Evolutionary conservation across 2,888 invertebrate genomes (phyloP), one percentile per base, ranked within the genome.

Genomic region (Rhogogaster chlorosoma): DNA sequence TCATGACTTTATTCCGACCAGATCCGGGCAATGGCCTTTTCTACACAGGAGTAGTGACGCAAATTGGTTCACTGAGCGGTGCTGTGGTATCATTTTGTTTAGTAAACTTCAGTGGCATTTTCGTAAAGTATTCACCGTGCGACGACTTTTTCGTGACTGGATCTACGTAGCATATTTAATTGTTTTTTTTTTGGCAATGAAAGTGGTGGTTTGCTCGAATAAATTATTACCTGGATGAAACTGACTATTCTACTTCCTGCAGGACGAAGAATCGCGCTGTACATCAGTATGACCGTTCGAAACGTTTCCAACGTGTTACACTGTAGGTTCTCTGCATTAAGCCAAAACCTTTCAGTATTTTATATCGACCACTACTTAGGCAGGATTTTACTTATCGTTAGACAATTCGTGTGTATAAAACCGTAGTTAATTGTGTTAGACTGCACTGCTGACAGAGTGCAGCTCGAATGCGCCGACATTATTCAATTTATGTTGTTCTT

Each of bases 21-120:
- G 96, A 96, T 89, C 97, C 97, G 36, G 96, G 96, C 86, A 95
- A 95, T 85, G 97, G 97, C 75, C 94, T 98, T 90, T 96, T 97
- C 86, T 96, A 96, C 94, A 96, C 96, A 89, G 98, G 98, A 70
- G 96, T 95, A 10, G 94, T 95, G 83, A 96, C 97, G 10, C 98
- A 98, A 94, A 92, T 96, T 12, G 98, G 98, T 87, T 97, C 98
- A 1, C 95, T 96, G 12, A 88, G 96, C 29, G 98, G 98, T 86
- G 96, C 98, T n/a, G 92, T 97, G 71, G 89, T 95, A 36, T 95
- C 96, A 82, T 98, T 96, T 94, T 88, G 94, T 85, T 93, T 97
- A 86, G 95, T 98, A 89, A 97, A 96, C 94, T 95, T 95, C 91
- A 94, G 95, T 4, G 86, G 89, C 4, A 91, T 95, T 73, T 97